These are phyloP conservation scores for Sogatella furcifera DNA, from an alignment of 1,140 invertebrate species.

Conservation along the genomic window DNA sequence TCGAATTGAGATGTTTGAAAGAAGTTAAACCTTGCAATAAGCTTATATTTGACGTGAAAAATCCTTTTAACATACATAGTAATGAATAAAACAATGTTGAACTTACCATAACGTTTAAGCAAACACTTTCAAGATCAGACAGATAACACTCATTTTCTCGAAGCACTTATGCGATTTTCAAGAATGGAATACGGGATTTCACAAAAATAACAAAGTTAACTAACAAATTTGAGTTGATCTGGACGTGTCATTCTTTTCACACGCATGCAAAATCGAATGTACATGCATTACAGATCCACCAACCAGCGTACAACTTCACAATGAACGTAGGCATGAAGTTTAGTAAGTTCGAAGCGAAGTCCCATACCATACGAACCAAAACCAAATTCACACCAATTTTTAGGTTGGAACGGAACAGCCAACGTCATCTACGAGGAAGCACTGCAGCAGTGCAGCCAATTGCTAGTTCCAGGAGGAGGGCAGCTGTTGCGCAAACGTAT, in stretches of 20 bases:
- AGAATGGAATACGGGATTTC: too few relatives aligned
- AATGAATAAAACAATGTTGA: too few relatives aligned
- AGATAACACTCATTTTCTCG: neutral
- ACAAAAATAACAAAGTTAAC: neutral
- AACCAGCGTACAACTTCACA: neutral
- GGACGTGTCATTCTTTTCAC: slow-evolving; percentile 1
- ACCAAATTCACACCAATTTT: neutral
- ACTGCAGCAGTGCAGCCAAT: neutral
- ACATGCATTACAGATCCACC: neutral
- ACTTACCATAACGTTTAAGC: neutral
- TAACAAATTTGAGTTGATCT: neutral
- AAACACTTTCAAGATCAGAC: neutral
- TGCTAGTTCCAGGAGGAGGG: neutral
- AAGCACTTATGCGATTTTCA: too few relatives aligned
- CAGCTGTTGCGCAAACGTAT: neutral
- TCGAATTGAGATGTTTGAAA: too few relatives aligned
- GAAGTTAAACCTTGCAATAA: too few relatives aligned
- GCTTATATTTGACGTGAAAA: too few relatives aligned
- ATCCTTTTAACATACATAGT: too few relatives aligned
- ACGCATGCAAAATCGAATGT: slow-evolving; percentile 12
- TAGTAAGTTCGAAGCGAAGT: slow-evolving; percentile 1
- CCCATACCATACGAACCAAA: neutral
- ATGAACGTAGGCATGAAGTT: slow-evolving; percentile 3
- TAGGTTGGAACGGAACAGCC: slow-evolving; percentile 1
- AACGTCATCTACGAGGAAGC: slow-evolving; percentile 8